Base-by-base conservation (phyloP, 1,140 invertebrate species). In the Sesamia nonagrioides region DNA sequence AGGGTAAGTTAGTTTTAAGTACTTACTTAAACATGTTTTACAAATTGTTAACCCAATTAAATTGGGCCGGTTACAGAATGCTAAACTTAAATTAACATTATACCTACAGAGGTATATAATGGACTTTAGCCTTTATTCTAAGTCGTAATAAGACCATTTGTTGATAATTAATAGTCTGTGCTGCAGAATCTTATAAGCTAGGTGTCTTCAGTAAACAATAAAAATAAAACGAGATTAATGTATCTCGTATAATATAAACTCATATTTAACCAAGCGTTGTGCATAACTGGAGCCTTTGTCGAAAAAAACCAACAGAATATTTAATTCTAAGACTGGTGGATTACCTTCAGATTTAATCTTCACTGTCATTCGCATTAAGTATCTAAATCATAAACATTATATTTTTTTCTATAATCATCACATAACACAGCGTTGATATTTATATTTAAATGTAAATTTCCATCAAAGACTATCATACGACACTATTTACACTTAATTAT, bases 401-500 rank as follows among this genome's bases (percentile, higher is more conserved):
- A 58, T 27, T 27, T 2, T 27, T 27, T 2, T 5, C 6, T 21
- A 68, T n/a, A 33, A 69, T 69, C 8, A 27, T 69, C 66, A 69
- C 66, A 69, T 69, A 69, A 15, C 50, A 66, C 37, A 42, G 18
- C 9, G 8, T 27, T n/a, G 1, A 8, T 45, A 69, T 27, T 0
- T 54, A 52, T 27, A 54, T 54, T 37, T 37, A 37, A 48, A 42
- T 52, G n/a, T 54, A 37, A 48, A 35, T 37, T 35, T 71, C 8
- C 48, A 50, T 50, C 27, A 54, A 15, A 52, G 15, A 52, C 35
- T 52, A 37, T 54, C 6, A 37, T 15, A 52, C n/a, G 48, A 45
- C 50, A n/a, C 7, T 71, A 71, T 71, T 71, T 71, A 54, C 48
- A 54, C 68, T 18, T 73, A 73, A 73, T 58, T 73, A 50, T 15